Base-by-base conservation (phyloP, 1,140 invertebrate genomes). In the Bombus confusus region DNA sequence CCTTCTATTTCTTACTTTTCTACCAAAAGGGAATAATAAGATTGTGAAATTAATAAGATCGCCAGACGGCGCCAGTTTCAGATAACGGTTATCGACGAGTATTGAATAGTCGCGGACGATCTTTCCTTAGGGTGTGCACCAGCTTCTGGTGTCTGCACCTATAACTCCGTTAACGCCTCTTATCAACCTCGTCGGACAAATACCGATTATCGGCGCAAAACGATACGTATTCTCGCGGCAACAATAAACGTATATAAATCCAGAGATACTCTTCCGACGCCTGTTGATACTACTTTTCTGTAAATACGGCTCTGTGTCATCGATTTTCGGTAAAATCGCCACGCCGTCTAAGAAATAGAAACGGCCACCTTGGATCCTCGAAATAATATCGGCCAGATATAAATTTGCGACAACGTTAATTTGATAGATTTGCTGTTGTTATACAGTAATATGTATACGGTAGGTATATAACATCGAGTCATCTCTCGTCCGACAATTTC, bases 1-100 rank as follows among this genome's bases (percentile, higher is more conserved):
- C 18, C 18, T 52, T 22, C 8, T 2, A 52, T 52, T 22, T 52
- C 5, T 34, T n/a, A 25, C 25, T 59, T 22, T 18, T 13, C 15
- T 5, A 34, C 3, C 12, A 8, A 59, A 31, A 34, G n/a, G 25
- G 9, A 28, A 73, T 13, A 28, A 28, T 12, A 37, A 31, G 69
- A 90, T 88, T 85, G 81, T 78, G 78, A 83, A 92, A 91, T 92
- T 90, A 93, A 91, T 90, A 81, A 78, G 87, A 87, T 86, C 84
- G 82, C 86, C 86, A 90, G 89, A 92, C 92, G 91, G 92, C 92
- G 92, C 92, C 92, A 91, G 85, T 22, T 39, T 25, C 75, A 69
- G 91, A 93, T 93, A 93, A 92, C 89, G 72, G 66, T 93, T 92
- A 93, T 92, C 92, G 83, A 87, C 28, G 28, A 87, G 83, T 83